phyloP scores from a whole-genome alignment of 2,113 vertebrate species.

The Motacilla alba region DNA sequence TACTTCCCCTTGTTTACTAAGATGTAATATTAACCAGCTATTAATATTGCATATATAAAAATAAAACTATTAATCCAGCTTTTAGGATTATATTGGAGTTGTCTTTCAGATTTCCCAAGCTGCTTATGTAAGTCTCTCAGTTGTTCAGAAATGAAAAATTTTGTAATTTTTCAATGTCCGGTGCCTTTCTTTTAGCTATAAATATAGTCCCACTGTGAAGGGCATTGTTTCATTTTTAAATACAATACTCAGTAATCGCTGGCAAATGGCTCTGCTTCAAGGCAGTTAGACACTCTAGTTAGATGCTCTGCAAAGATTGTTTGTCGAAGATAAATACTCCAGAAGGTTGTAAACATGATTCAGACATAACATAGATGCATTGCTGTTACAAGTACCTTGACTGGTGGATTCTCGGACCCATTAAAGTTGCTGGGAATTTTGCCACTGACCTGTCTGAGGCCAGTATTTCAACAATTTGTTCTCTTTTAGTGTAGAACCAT shows the following conservation, averaged over 20 bases:
- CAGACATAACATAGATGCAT: not conserved
- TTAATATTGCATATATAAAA: not conserved
- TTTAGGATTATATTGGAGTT: not conserved
- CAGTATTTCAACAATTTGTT: not conserved
- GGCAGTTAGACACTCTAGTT: not conserved
- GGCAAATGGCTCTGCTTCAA: not conserved
- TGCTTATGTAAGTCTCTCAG: not conserved
- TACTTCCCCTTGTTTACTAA: not conserved
- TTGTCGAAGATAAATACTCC: constrained; percentile 3
- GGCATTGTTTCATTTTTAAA: not conserved
- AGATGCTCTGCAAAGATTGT: not conserved
- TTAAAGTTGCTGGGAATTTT: not conserved
- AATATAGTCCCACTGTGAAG: not conserved
- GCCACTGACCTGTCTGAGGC: not conserved
- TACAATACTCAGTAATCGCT: not conserved
- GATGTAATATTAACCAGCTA: not conserved
- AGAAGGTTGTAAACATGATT: not conserved
- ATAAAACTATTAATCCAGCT: not conserved
- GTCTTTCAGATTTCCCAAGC: not conserved
- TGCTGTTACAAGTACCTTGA: not conserved
- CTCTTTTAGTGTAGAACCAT: not conserved
- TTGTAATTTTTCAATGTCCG: not conserved
- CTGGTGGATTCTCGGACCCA: not conserved
- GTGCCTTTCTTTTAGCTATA: not conserved
- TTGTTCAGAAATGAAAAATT: not conserved